Conservation (phyloP, 2,797 vertebrate genomes). For the Sebastes cheni region DNA sequence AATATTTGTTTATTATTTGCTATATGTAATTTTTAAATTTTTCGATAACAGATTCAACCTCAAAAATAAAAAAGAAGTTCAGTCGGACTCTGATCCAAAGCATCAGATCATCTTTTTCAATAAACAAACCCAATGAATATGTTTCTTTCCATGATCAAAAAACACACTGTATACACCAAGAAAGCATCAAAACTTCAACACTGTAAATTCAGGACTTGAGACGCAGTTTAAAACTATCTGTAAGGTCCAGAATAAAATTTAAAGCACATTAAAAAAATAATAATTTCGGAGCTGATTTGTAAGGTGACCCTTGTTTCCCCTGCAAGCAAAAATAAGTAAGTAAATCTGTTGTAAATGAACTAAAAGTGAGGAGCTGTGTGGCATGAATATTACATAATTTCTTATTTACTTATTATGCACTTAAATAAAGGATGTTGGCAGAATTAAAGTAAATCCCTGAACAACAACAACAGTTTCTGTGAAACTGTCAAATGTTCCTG, state of each 20-base stretch:
- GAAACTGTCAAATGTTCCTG: conserved; percentile 41
- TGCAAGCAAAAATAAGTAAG: neutral
- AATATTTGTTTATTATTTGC: neutral
- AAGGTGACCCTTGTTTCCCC: neutral
- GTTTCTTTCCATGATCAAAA: neutral
- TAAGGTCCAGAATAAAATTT: neutral
- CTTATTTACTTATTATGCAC: neutral
- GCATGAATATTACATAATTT: neutral
- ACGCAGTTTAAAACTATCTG: neutral
- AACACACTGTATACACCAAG: neutral
- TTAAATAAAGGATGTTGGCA: neutral
- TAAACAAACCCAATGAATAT: neutral
- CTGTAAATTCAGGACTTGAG: neutral
- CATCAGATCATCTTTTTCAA: neutral
- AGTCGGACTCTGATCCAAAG: neutral
- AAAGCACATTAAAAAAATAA: neutral
- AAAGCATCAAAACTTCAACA: neutral
- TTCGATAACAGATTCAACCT: neutral
- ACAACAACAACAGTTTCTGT: conserved; percentile 35
- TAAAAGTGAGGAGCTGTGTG: neutral
- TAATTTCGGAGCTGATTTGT: neutral
- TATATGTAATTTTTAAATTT: neutral
- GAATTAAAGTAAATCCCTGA: neutral
- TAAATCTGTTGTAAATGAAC: neutral
- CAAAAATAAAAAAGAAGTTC: fast-evolving